A percentile compares a stretch with the other conserved stretches of the same genome.
Conservation (phyloP, 2,113 vertebrate genomes). For the Desmodus rotundus region DNA sequence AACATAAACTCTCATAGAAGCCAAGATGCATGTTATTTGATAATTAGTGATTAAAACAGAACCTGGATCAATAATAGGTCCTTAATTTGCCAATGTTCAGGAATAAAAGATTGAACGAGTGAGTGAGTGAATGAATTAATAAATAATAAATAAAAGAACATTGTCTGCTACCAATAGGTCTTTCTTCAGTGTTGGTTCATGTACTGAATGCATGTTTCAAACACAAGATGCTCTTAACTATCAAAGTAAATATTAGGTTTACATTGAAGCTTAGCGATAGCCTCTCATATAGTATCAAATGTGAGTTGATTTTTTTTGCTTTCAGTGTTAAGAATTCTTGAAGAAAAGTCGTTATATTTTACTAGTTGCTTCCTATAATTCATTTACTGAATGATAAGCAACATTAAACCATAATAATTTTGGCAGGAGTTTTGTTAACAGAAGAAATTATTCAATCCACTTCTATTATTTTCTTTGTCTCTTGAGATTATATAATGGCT, state of each 20-base stretch:
- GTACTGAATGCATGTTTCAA: background rate
- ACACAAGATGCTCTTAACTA: no score
- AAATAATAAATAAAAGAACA: background rate
- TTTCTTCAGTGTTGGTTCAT: background rate
- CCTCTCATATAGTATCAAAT: no score
- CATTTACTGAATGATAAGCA: no score
- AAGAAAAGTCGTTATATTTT: no score
- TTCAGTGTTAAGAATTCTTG: no score
- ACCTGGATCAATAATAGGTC: background rate
- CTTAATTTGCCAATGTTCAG: background rate
- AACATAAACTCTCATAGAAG: background rate
- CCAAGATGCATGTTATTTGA: background rate
- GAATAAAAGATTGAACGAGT: background rate
- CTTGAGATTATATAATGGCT: background rate
- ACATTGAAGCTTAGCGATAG: no score
- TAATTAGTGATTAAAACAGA: background rate
- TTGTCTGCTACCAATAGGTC: background rate
- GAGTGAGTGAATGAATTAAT: no score
- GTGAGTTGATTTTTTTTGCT: no score
- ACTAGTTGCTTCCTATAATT: no score
- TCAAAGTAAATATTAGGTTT: no score
- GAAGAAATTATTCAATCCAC: background rate
- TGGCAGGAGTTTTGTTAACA: background rate
- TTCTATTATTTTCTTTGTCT: background rate
- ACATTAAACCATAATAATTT: background rate